Conservation (phyloP, 1,140 invertebrate species). For the Aphelenchoides fujianensis region DNA sequence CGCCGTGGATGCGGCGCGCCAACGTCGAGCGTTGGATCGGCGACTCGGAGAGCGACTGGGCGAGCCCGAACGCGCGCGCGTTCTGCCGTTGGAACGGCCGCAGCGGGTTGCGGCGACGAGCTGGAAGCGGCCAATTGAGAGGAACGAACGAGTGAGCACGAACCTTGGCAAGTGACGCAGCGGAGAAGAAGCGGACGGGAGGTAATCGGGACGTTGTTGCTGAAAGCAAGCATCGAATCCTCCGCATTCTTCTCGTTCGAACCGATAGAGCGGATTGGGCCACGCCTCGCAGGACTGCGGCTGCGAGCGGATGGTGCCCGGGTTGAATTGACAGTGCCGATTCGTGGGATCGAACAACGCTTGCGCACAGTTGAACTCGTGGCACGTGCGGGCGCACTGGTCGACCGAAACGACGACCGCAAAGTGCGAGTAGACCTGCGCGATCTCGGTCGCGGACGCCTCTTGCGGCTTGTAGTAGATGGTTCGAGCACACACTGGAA, state of each 20-base stretch:
- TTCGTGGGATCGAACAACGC: slow-evolving; percentile 58
- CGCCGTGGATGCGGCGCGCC: slow-evolving; percentile 12
- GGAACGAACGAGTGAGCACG: too few species aligned
- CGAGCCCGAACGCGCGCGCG: background rate
- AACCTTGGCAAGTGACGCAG: slow-evolving; percentile 21
- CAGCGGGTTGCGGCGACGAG: background rate
- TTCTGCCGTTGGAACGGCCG: slow-evolving; percentile 4
- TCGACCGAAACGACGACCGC: slow-evolving; percentile 61
- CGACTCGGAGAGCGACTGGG: background rate
- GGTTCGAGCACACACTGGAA: slow-evolving; percentile 55
- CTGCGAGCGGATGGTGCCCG: slow-evolving; percentile 47
- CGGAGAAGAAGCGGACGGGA: background rate
- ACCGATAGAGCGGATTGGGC: slow-evolving; percentile 58
- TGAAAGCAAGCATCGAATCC: too few species aligned
- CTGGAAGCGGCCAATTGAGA: too few species aligned
- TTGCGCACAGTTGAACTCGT: slow-evolving; percentile 61
- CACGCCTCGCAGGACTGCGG: slow-evolving; percentile 56
- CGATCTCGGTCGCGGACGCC: slow-evolving; percentile 43
- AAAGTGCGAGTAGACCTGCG: slow-evolving; percentile 57
- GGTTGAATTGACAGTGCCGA: slow-evolving; percentile 60
- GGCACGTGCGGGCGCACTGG: slow-evolving; percentile 60
- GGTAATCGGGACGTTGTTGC: slow-evolving; percentile 13
- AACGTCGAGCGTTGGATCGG: background rate
- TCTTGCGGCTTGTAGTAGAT: slow-evolving; percentile 65
- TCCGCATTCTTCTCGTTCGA: too few species aligned